Evolutionary conservation across 2,797 vertebrate species (phyloP).

Genomic region (Hypotaenidia philippensis): DNA sequence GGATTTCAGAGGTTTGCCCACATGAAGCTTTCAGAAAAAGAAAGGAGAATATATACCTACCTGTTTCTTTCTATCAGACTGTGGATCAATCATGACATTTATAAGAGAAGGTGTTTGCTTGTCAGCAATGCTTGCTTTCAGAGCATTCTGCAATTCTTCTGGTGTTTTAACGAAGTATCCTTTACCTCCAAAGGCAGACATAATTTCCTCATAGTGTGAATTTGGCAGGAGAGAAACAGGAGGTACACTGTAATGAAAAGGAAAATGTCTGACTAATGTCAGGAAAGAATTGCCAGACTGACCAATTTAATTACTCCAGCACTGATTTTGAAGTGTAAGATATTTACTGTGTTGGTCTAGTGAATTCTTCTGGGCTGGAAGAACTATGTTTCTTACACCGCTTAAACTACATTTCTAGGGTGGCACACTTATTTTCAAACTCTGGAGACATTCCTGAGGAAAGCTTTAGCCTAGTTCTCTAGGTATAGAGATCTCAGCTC

Average conservation of each 20-base stretch:
- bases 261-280: background rate
- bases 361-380: background rate
- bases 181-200: slow-evolving; percentile 92
- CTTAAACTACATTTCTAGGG: background rate
- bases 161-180: slow-evolving; percentile 91
- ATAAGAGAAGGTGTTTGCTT: slow-evolving; percentile 87
- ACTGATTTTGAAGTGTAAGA: background rate
- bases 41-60: slow-evolving; percentile 74
- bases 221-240: slow-evolving; percentile 92
- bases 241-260: slow-evolving; percentile 82
- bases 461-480: background rate
- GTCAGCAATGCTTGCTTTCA: slow-evolving; percentile 86
- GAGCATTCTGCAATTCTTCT: slow-evolving; percentile 86
- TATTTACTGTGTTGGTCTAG: background rate
- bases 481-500: background rate
- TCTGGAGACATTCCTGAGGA: background rate
- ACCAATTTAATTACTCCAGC: slow-evolving; percentile 3
- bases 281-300: background rate
- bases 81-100: slow-evolving; percentile 93
- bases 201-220: slow-evolving; percentile 91
- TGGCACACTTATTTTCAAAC: background rate
- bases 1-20: background rate
- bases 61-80: slow-evolving; percentile 91
- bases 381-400: background rate
- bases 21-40: background rate